Conservation (phyloP, 2,888 invertebrate species). For the Entomobrya proxima region DNA sequence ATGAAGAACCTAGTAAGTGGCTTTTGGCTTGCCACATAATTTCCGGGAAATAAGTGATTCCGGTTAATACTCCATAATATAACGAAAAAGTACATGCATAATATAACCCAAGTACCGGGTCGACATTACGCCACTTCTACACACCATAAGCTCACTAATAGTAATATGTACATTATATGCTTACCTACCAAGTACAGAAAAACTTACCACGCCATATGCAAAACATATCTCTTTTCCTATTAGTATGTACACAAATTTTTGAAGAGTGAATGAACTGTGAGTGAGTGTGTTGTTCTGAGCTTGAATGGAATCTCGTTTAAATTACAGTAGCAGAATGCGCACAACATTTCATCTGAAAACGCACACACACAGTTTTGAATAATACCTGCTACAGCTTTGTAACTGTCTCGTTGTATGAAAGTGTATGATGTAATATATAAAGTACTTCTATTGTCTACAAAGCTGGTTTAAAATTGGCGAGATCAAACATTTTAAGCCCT, state of each 20-base stretch:
- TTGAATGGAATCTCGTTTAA: neutral
- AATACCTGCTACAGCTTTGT: too few relatives aligned
- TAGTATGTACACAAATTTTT: neutral
- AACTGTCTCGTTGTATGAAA: neutral
- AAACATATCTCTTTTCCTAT: neutral
- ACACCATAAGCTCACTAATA: too few relatives aligned
- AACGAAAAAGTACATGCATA: too few relatives aligned
- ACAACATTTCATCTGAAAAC: neutral
- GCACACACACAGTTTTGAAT: too few relatives aligned
- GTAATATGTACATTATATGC: neutral
- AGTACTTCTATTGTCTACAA: neutral
- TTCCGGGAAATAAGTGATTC: constrained; percentile 27
- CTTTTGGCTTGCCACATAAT: constrained; percentile 27
- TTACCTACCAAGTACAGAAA: neutral
- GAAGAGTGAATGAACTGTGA: neutral
- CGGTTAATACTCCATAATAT: too few relatives aligned
- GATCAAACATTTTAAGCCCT: constrained; percentile 2
- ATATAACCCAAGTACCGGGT: too few relatives aligned
- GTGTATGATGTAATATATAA: too few relatives aligned
- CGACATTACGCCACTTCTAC: too few relatives aligned
- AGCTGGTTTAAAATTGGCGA: neutral
- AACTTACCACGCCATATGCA: neutral
- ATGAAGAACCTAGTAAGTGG: constrained; percentile 42
- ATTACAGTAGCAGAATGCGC: neutral
- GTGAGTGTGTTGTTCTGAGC: too few relatives aligned